These are phyloP conservation scores for Falco cherrug DNA, from an alignment of 2,797 vertebrate genomes.

Conservation along the genomic window DNA sequence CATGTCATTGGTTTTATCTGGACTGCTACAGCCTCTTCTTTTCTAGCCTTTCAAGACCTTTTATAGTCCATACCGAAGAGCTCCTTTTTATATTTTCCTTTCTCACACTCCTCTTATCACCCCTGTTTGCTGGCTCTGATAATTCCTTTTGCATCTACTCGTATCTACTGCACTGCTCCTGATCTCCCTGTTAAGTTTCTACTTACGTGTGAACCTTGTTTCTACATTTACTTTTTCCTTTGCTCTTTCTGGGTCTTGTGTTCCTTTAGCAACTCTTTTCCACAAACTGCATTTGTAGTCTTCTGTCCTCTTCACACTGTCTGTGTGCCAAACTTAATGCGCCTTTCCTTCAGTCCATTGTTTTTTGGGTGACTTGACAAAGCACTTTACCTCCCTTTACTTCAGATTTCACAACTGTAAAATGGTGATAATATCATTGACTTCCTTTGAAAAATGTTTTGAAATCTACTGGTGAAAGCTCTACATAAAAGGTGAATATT, in stretches of 20 bases:
- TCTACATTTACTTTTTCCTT: not conserved
- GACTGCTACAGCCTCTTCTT: not conserved
- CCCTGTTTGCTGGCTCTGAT: not conserved
- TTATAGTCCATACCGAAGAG: not conserved
- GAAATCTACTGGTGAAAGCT: not conserved
- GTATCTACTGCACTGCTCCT: not conserved
- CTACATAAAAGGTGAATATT: not conserved
- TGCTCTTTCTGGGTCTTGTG: not conserved
- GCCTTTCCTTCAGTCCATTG: not conserved
- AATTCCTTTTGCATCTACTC: not conserved
- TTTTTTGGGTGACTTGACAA: not conserved
- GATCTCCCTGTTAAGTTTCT: not conserved
- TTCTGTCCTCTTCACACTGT: not conserved
- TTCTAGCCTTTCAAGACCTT: not conserved
- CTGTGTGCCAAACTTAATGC: not conserved
- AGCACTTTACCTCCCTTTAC: not conserved
- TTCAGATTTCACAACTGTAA: not conserved
- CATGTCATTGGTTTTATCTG: not conserved
- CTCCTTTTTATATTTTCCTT: not conserved
- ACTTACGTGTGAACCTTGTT: not conserved
- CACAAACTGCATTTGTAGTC: not conserved
- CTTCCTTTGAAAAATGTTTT: not conserved
- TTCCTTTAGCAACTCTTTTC: not conserved
- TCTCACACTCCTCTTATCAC: not conserved
- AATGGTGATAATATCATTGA: not conserved